Base-by-base conservation (phyloP, 2,113 vertebrate genomes). In the Bubalus kerabau region DNA sequence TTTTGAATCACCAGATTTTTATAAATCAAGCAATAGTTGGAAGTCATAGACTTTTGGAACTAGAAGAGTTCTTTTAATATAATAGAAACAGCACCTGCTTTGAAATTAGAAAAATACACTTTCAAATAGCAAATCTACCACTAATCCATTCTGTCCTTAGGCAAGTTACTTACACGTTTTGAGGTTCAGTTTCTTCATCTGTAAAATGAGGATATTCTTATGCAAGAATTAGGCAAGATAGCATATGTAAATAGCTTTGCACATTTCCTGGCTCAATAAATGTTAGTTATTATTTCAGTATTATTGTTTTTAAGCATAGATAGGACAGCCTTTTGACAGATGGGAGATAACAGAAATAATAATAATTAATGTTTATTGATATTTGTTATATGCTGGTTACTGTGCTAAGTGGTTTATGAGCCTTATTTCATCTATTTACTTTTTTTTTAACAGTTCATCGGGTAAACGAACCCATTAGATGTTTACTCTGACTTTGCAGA, bases 381-480 rank as follows among this genome's bases (percentile, higher is more conserved):
- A 95, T 84, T 92, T 91, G 24, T 93, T 95, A 60, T 36, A 88
- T 57, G 32, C 30, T 60, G 95, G 48, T 60, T 87, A 94, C 80
- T 94, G 21, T 93, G 78, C 56, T 93, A 95, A 86, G 21, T 92
- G 54, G 36, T 90, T 91, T 82, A 16, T 90, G 59, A 88, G 17
- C 26, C 57, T 96, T 94, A 91, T 89, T 96, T 96, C 4, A 81
- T 59, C 9, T 96, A 59, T 93, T 93, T 96, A 84, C 59, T 46
- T 91, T 90, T 86, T 94, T 94, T 50, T 23, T 54, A 87, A 85
- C 57, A 95, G 46, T 62, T 28, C 60, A 80, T 86, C 52, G 90
- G 32, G 60, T 85, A 56, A 92, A 60, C n/a, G 19, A 84, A 84
- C 5, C 57, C 50, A 94, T 83, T 50, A 91, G 40, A 3, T 88